Conservation (phyloP, 2,888 invertebrate genomes). For the Meandrusa payeni region DNA sequence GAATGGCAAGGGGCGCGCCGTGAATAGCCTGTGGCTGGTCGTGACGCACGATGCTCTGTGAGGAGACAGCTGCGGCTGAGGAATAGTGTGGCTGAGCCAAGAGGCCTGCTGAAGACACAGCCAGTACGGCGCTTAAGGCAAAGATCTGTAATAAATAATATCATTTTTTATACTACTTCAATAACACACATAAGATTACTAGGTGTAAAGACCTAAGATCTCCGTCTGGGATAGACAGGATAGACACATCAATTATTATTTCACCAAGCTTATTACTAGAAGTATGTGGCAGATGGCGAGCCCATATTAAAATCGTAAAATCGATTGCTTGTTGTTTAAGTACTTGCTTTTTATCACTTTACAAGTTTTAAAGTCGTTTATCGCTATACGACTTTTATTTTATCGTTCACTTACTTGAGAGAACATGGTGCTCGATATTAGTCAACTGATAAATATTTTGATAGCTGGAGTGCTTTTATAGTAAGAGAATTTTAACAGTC, state of each 20-base stretch:
- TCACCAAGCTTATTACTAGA: too few relatives aligned
- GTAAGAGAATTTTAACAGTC: constrained; percentile 39
- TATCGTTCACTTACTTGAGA: constrained; percentile 70
- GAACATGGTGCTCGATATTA: constrained; percentile 54
- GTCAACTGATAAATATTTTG: constrained; percentile 53
- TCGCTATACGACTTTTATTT: too few relatives aligned
- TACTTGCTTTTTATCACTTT: too few relatives aligned
- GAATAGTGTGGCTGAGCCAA: constrained; percentile 60
- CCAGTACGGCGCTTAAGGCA: constrained; percentile 58
- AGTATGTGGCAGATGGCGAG: too few relatives aligned
- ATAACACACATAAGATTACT: too few relatives aligned
- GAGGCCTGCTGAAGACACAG: constrained; percentile 61
- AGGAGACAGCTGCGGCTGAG: constrained; percentile 55
- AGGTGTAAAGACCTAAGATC: too few relatives aligned
- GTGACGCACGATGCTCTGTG: constrained; percentile 59
- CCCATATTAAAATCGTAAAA: too few relatives aligned
- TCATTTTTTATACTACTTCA: neutral
- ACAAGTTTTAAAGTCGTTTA: too few relatives aligned
- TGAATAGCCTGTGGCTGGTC: constrained; percentile 37
- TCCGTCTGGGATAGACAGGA: too few relatives aligned
- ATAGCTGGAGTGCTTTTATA: constrained; percentile 54
- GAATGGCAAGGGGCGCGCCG: constrained; percentile 36
- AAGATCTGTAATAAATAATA: constrained; percentile 42
- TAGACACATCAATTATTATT: too few relatives aligned
- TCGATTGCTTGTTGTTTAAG: too few relatives aligned